Evolutionary conservation across 2,797 vertebrate species (phyloP), one percentile per base, ranked within the genome.

Genomic region (Melanotaenia boesemani): DNA sequence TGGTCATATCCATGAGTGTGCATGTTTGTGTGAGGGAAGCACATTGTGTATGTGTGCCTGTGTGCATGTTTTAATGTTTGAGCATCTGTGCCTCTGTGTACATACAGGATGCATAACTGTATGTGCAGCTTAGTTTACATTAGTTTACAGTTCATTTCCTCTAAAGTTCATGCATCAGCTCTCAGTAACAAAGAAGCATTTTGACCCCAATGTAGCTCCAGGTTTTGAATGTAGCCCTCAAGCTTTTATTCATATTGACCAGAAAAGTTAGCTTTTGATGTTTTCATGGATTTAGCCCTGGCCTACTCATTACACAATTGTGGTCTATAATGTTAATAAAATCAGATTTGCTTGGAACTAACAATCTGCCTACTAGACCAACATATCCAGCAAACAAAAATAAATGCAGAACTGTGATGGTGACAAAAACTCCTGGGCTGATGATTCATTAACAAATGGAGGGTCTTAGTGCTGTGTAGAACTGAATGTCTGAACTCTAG

Each of bases 1-100:
- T 90, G 91, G 86, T 90, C 82, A 84, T 89, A 81, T 91, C 89
- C 84, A 69, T 87, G 85, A 85, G 88, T 85, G 77, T 72, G 64
- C 55, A 34, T 72, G 77, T 24, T 22, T 86, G 68, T 83, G 80
- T 81, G 72, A 72, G 32, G 15, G 67, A 69, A 32, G 68, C 55
- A 63, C 50, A 81, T 73, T 74, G 77, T 74, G 63, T 77, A 60
- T 71, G 56, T 81, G 50, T 67, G 67, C 26, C 37, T 54, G 12
- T 61, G 26, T 67, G 63, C 67, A 54, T 81, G 71, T 64, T 32
- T 72, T 30, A 70, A 55, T 59, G 32, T 80, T 22, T 72, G 56
- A 46, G 57, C 57, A 6, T 32, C 13, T 30, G 18, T 52, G 18
- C 16, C 30, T 55, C 15, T 50, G 22, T 50, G 24, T 44, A 24